phyloP scores from a whole-genome alignment of 1,140 invertebrate species.

The Megathymus violae region DNA sequence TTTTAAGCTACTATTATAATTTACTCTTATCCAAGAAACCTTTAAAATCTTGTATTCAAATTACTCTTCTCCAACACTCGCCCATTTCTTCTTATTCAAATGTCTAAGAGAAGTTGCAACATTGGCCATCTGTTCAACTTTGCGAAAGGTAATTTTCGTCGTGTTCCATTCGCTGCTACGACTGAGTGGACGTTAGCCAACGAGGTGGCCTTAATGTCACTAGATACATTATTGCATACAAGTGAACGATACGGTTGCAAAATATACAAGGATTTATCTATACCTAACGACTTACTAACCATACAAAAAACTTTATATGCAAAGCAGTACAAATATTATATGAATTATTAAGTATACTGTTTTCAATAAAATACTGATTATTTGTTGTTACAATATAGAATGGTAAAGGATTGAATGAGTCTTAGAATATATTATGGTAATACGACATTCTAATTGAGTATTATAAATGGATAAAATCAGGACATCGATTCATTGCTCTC shows the following conservation, averaged over 20 bases:
- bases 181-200: slow-evolving; percentile 48
- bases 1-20: too few relatives aligned
- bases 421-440: too few relatives aligned
- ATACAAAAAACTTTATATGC: too few relatives aligned
- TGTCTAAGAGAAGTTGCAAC: slow-evolving; percentile 2
- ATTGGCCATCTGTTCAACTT: slow-evolving; percentile 12
- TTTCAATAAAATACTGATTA: too few relatives aligned
- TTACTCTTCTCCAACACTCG: too few relatives aligned
- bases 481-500: slow-evolving; percentile 8
- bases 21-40: too few relatives aligned
- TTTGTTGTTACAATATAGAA: too few relatives aligned
- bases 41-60: too few relatives aligned
- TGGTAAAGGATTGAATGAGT: too few relatives aligned
- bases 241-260: slow-evolving; percentile 20
- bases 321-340: too few relatives aligned
- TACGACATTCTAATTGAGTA: background rate
- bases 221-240: slow-evolving; percentile 28
- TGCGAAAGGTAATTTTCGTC: slow-evolving; percentile 53
- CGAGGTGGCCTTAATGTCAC: slow-evolving; percentile 59
- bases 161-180: slow-evolving; percentile 52
- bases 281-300: slow-evolving; percentile 6
- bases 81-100: background rate
- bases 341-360: too few relatives aligned
- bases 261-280: slow-evolving; percentile 22
- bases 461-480: slow-evolving; percentile 7